Evolutionary conservation across 2,113 vertebrate species (phyloP).

Genomic region (Leptocoma aspasia): DNA sequence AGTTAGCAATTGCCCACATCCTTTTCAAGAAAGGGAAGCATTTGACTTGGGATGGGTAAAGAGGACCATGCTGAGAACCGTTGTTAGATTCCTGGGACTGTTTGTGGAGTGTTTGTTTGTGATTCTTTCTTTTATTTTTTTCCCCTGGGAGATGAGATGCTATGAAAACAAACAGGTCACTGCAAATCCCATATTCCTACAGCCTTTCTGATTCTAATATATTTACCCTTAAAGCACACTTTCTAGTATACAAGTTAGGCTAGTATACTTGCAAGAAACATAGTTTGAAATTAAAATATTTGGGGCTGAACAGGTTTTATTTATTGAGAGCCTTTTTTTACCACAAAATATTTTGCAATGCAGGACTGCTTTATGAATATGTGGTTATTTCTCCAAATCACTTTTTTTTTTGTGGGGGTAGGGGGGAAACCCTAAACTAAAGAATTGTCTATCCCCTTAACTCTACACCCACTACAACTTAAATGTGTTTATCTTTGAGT

Average conservation of each 20-base stretch:
- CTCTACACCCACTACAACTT: neutral
- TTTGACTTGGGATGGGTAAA: neutral
- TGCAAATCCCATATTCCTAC: neutral
- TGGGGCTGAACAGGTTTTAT: neutral
- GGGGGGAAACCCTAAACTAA: fast-evolving
- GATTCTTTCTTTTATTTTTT: neutral
- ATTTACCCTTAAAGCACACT: neutral
- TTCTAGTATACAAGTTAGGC: neutral
- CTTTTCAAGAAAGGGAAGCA: neutral
- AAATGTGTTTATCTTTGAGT: neutral
- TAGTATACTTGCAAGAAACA: neutral
- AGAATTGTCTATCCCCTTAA: neutral
- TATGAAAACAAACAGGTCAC: neutral
- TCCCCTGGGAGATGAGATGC: neutral
- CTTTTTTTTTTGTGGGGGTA: neutral
- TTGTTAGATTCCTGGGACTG: neutral
- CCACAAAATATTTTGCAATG: neutral
- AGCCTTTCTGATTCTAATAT: neutral
- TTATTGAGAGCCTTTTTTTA: neutral
- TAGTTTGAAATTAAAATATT: neutral
- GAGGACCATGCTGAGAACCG: neutral
- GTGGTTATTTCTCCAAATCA: neutral
- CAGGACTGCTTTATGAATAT: neutral
- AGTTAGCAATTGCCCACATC: neutral
- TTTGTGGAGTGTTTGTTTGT: neutral